Evolutionary conservation across 2,888 invertebrate species (phyloP).

Genomic region (Rhaphigaster nebulosa): DNA sequence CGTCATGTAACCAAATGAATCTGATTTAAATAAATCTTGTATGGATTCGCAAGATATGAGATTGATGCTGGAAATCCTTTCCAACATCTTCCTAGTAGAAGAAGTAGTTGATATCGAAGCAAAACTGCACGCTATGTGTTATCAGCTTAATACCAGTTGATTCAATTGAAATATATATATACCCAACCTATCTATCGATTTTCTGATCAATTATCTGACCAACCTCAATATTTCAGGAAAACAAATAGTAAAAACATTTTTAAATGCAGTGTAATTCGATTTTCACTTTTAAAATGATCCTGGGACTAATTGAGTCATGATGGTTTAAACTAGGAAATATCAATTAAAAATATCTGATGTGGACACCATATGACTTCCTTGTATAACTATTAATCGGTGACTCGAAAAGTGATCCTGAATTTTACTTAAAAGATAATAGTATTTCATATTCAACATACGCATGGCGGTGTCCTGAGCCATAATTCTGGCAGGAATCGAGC

Average conservation of each 20-base stretch:
- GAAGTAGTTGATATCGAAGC: background rate
- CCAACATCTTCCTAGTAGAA: background rate
- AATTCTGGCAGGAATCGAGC: too few species aligned
- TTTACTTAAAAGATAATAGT: too few species aligned
- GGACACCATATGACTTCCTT: too few species aligned
- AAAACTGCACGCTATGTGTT: background rate
- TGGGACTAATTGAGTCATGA: background rate
- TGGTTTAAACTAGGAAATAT: background rate
- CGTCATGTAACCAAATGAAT: background rate
- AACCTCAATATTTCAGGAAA: constrained; percentile 31
- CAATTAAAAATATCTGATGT: background rate
- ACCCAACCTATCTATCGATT: constrained; percentile 31
- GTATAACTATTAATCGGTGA: too few species aligned
- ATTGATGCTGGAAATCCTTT: background rate
- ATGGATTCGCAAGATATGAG: background rate
- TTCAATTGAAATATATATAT: constrained; percentile 32
- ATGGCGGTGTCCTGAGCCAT: too few species aligned
- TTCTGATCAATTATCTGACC: constrained; percentile 24
- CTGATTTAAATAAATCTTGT: background rate
- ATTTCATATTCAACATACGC: too few species aligned
- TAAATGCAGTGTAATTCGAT: background rate
- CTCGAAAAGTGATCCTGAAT: too few species aligned
- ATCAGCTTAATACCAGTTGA: background rate
- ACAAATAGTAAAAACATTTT: background rate
- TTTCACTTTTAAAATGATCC: background rate